A percentile compares a stretch with the other conserved stretches of the same genome.
Conservation (phyloP, 1,140 invertebrate species). For the Monomorium pharaonis region DNA sequence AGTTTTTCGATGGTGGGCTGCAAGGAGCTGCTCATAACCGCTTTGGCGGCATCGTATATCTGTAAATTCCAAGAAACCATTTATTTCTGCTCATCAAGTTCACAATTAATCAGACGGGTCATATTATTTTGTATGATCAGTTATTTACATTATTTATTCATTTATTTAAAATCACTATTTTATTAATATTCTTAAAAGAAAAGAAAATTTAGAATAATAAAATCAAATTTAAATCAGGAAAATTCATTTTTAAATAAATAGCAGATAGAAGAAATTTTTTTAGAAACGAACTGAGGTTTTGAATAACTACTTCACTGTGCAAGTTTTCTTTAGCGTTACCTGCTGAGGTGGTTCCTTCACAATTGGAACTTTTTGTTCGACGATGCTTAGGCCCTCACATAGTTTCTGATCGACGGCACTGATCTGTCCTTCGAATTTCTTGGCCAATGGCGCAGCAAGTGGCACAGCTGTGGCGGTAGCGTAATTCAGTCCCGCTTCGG, state of each 20-base stretch:
- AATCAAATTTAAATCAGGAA: not conserved
- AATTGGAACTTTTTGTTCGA: slow-evolving; percentile 85
- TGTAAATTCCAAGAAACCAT: slow-evolving; percentile 72
- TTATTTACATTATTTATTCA: not conserved
- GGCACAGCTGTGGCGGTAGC: slow-evolving; percentile 81
- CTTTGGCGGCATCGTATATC: slow-evolving; percentile 90
- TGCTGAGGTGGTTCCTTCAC: slow-evolving; percentile 84
- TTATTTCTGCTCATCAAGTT: not conserved
- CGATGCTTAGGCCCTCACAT: slow-evolving; percentile 84
- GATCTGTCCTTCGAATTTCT: slow-evolving; percentile 84
- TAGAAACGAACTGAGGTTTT: not conserved
- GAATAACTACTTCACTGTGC: not conserved
- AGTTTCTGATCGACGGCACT: slow-evolving; percentile 84
- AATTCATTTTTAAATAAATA: slow-evolving; percentile 1
- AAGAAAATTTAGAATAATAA: not conserved
- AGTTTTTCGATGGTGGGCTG: slow-evolving; percentile 88
- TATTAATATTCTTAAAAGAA: not conserved
- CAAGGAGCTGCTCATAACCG: slow-evolving; percentile 87
- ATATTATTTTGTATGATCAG: not conserved
- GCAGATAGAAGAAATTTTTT: not conserved
- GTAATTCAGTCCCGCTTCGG: slow-evolving; percentile 82
- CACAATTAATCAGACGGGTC: not conserved
- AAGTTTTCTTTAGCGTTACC: slow-evolving; percentile 71
- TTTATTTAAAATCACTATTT: slow-evolving; percentile 3
- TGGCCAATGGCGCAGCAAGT: slow-evolving; percentile 80